phyloP scores from a whole-genome alignment of 1,140 invertebrate genomes.

The Zaprionus nigranus region DNA sequence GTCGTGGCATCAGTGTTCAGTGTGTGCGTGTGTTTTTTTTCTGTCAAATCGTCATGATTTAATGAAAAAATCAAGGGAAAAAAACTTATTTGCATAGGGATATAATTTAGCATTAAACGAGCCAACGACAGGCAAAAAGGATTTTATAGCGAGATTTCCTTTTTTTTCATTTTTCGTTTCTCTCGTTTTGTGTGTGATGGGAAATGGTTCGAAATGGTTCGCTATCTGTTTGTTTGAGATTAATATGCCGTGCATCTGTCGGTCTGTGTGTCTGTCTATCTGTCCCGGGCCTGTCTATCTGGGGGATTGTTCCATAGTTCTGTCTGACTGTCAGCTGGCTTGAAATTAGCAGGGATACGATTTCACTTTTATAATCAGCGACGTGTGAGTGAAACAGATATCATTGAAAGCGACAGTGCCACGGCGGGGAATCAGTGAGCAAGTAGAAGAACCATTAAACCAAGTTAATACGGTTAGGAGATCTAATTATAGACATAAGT shows the following conservation, averaged over 20 bases:
- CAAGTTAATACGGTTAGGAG: not conserved
- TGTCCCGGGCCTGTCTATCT: conserved; percentile 12
- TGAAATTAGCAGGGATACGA: conserved; percentile 80
- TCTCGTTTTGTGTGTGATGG: conserved; percentile 52
- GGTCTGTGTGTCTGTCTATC: conserved; percentile 53
- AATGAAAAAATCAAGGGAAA: conserved; percentile 80
- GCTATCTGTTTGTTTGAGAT: conserved; percentile 82
- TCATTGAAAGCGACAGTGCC: not conserved
- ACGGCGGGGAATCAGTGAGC: not conserved
- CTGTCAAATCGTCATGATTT: conserved; percentile 83
- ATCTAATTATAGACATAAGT: not conserved
- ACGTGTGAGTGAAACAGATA: conserved; percentile 55
- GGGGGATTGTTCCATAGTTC: conserved; percentile 57
- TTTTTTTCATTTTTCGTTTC: conserved; percentile 44
- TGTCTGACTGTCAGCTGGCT: conserved; percentile 59
- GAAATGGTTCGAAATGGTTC: conserved; percentile 54
- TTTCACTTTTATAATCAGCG: conserved; percentile 69
- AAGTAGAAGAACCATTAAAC: not conserved
- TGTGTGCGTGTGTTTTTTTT: conserved; percentile 1
- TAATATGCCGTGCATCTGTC: conserved; percentile 82
- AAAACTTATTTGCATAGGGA: conserved; percentile 81
- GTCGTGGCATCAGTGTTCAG: conserved; percentile 28
- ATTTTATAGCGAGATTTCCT: conserved; percentile 64
- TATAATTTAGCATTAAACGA: conserved; percentile 83
- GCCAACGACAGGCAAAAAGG: conserved; percentile 59